These are phyloP conservation scores for Phodopus roborovskii DNA, from an alignment of 2,113 vertebrate species.

Conservation along the genomic window DNA sequence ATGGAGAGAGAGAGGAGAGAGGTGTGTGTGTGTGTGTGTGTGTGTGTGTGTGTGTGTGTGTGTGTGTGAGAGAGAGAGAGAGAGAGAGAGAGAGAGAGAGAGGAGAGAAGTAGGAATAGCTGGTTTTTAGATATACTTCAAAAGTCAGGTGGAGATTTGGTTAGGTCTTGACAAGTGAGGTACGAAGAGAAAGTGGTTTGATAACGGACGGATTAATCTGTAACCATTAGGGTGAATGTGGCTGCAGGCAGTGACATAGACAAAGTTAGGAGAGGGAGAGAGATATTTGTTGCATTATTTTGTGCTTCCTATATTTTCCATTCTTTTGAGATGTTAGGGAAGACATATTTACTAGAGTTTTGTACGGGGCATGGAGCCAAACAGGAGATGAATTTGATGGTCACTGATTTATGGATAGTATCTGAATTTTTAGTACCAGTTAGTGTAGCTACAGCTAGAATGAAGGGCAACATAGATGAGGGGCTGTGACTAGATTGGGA, in stretches of 20 bases:
- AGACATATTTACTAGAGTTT: neutral
- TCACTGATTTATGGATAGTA: neutral
- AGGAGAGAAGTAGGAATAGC: neutral
- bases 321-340: neutral
- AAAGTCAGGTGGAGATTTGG: neutral
- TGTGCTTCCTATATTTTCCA: neutral
- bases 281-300: neutral
- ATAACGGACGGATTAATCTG: neutral
- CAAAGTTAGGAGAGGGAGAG: neutral
- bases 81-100: too few relatives aligned
- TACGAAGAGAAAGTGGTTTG: neutral
- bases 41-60: too few relatives aligned
- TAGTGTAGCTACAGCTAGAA: neutral
- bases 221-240: neutral
- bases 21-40: too few relatives aligned
- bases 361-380: neutral
- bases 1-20: neutral
- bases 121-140: neutral
- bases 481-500: neutral
- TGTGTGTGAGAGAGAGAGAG: too few relatives aligned
- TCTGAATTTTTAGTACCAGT: neutral
- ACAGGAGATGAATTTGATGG: neutral
- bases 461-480: neutral
- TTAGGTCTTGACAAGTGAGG: neutral
- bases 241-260: neutral